Conservation (phyloP, 2,888 invertebrate species). For the Acleris literana region DNA sequence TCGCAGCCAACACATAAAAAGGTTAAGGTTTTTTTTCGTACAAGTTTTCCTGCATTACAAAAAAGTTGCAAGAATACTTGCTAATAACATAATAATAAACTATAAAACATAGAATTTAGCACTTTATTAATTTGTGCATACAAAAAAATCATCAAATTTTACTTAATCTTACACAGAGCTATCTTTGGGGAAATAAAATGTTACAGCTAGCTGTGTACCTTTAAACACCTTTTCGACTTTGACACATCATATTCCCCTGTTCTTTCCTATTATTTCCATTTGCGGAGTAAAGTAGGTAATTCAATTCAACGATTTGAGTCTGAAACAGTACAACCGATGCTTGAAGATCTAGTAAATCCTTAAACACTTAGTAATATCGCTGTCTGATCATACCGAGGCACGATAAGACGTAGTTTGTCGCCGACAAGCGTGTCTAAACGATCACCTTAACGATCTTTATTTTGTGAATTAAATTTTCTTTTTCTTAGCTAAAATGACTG, state of each 20-base stretch:
- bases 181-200: too few species aligned
- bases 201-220: neutral
- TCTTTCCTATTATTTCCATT: slow-evolving; percentile 48
- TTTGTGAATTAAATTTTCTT: slow-evolving; percentile 41
- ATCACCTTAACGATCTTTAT: slow-evolving; percentile 38
- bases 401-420: slow-evolving; percentile 36
- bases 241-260: slow-evolving; percentile 58
- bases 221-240: slow-evolving; percentile 42
- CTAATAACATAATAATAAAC: too few species aligned
- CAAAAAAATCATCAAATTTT: too few species aligned
- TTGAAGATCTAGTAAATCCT: slow-evolving; percentile 42
- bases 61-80: too few species aligned
- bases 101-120: too few species aligned
- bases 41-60: neutral
- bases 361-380: slow-evolving; percentile 44
- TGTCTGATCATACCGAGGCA: slow-evolving; percentile 39
- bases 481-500: slow-evolving; percentile 65
- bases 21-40: slow-evolving; percentile 14
- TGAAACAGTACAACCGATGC: slow-evolving; percentile 47
- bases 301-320: slow-evolving; percentile 50
- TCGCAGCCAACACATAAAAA: neutral
- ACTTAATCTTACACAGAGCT: too few species aligned
- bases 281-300: slow-evolving; percentile 40
- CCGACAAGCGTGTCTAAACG: slow-evolving; percentile 40
- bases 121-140: too few species aligned